Evolutionary conservation across 2,797 vertebrate genomes (phyloP).

Genomic region (Yasuhikotakia modesta): DNA sequence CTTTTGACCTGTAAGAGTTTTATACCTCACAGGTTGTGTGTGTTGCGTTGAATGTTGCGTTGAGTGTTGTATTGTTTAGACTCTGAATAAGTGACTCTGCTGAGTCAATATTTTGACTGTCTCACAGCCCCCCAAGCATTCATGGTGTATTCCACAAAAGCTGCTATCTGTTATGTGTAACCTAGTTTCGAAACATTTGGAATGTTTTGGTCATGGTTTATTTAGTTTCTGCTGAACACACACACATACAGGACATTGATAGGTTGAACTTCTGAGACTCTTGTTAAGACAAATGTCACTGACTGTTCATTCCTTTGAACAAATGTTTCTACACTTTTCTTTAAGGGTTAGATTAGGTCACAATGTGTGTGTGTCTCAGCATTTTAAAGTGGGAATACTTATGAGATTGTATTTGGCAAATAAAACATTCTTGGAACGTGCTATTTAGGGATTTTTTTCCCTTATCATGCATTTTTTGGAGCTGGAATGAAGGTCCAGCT

Average conservation of each 20-base stretch:
- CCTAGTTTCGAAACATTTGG: constrained; percentile 13
- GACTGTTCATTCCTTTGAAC: too few species aligned
- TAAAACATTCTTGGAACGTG: constrained; percentile 4
- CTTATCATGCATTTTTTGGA: constrained; percentile 6
- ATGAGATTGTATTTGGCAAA: background rate
- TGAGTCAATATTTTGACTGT: constrained; percentile 32
- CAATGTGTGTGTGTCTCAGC: constrained; percentile 4
- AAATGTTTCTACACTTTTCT: background rate
- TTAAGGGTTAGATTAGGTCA: background rate
- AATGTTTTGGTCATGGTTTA: constrained; percentile 25
- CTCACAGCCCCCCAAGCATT: background rate
- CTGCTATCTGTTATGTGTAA: background rate
- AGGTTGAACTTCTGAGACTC: too few species aligned
- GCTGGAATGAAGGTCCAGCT: constrained; percentile 15
- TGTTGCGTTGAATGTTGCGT: constrained; percentile 18
- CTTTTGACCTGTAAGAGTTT: background rate
- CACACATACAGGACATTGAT: background rate
- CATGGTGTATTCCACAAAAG: constrained; percentile 11
- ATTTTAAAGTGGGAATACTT: background rate
- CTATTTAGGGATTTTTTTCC: background rate
- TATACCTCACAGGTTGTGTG: background rate
- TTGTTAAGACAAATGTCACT: too few species aligned
- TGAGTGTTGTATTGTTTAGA: constrained; percentile 16
- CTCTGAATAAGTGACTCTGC: constrained; percentile 2
- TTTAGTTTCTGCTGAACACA: constrained; percentile 29